Evolutionary conservation across 2,888 invertebrate species (phyloP), one percentile per base, ranked within the genome.

Genomic region (Anticlea derivata): DNA sequence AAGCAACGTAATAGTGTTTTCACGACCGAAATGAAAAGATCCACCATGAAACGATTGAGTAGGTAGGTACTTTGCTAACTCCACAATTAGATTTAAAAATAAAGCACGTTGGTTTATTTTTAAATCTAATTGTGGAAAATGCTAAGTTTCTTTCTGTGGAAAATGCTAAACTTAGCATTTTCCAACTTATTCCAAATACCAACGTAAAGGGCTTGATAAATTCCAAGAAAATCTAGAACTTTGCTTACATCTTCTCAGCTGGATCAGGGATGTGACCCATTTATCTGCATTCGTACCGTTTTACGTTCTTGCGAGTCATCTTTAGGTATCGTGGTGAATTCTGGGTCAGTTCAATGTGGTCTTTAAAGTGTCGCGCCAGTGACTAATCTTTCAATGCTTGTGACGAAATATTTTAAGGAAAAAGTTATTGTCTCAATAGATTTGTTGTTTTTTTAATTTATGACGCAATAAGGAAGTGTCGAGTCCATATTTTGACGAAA

Each of bases 401-500:
- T 13, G 40, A 40, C 38, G 11, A 44, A 38, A 17, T 24, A 23
- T 29, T 39, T 39, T 41, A 24, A 62, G 61, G 58, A 70, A 72
- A 75, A 75, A 73, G 60, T 70, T 69, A 68, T 70, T 75, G 71
- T 72, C 62, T 68, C 51, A 53, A 40, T 61, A 68, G 68, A 20
- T 73, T 73, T 78, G 70, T 79, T 30, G 74, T 66, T 75, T 77
- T 73, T 78, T 78, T 80, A n/a, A 87, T 89, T 89, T 90, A 89
- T 71, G 85, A 74, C 52, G 79, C 84, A 88, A 89, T 88, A 88
- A 90, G 90, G 90, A 90, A 90, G 83, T 87, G 80, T 80, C 77
- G 65, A 77, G 75, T 73, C 73, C 69, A 73, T 73, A 83, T 86
- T 61, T 87, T 84, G 82, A 87, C 81, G 86, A 87, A 89, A 88